phyloP scores from a whole-genome alignment of 2,113 vertebrate genomes.

The Etheostoma cragini region DNA sequence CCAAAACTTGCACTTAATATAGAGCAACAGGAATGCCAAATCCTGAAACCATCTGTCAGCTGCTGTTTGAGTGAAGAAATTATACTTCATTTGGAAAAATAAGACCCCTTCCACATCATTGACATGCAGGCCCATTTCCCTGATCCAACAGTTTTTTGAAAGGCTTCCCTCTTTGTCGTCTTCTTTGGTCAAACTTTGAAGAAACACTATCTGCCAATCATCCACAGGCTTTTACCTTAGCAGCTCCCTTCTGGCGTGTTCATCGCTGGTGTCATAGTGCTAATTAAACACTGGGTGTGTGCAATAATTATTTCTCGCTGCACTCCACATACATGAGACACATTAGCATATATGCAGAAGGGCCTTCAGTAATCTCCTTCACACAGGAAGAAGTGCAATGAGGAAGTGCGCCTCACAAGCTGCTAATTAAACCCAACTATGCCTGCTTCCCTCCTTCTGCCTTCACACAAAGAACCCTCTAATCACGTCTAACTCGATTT shows the following conservation, averaged over 20 bases:
- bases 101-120: background rate
- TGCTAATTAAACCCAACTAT: slow-evolving; percentile 74
- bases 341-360: slow-evolving; percentile 70
- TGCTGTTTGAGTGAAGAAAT: slow-evolving; percentile 43
- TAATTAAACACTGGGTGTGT: slow-evolving; percentile 65
- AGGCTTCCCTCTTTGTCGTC: slow-evolving; percentile 18
- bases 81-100: background rate
- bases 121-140: background rate
- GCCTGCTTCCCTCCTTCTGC: slow-evolving; percentile 48
- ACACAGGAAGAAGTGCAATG: slow-evolving; percentile 62
- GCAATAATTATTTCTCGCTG: slow-evolving; percentile 50
- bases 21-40: slow-evolving; percentile 11
- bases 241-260: slow-evolving; percentile 25
- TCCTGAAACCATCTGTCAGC: slow-evolving; percentile 59
- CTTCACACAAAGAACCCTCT: slow-evolving; percentile 51
- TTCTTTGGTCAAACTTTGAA: slow-evolving; percentile 34
- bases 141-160: slow-evolving; percentile 15
- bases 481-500: slow-evolving; percentile 72
- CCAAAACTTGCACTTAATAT: slow-evolving; percentile 5
- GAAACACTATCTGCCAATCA: slow-evolving; percentile 29
- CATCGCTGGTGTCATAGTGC: slow-evolving; percentile 50
- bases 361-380: slow-evolving; percentile 67
- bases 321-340: slow-evolving; percentile 64
- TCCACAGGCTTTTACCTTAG: background rate
- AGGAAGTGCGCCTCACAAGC: slow-evolving; percentile 65